Percentiles rank a stretch among this genome's conserved stretches.
phyloP scores from a whole-genome alignment of 1,140 invertebrate species.

The Solen grandis region DNA sequence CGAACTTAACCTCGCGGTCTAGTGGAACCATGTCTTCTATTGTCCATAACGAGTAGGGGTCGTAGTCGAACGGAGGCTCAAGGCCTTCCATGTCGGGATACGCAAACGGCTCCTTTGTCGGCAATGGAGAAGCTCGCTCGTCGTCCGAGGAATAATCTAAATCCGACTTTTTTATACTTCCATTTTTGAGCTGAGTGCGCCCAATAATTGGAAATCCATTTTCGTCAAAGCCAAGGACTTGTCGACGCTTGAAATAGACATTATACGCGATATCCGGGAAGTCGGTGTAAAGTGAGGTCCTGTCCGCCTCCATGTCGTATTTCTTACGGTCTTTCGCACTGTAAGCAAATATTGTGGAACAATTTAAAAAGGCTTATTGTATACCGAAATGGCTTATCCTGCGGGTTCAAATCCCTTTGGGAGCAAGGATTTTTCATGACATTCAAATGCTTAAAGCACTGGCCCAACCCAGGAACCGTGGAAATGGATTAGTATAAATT shows the following conservation, averaged over 20 bases:
- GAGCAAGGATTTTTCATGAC: no score
- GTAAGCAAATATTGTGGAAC: background rate
- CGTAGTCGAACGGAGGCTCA: conserved; percentile 15
- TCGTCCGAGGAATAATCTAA: background rate
- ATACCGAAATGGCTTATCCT: no score
- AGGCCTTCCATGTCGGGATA: conserved; percentile 25
- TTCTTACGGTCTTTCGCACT: conserved; percentile 36
- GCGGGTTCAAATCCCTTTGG: no score
- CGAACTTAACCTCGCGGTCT: conserved; percentile 23
- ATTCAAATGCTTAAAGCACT: no score
- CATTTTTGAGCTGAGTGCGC: conserved; percentile 17
- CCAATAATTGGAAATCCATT: conserved; percentile 36
- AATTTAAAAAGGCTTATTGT: background rate
- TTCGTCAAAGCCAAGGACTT: conserved; percentile 46
- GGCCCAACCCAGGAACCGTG: no score
- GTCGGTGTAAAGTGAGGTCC: conserved; percentile 40
- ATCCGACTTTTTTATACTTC: background rate
- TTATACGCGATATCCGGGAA: conserved; percentile 50
- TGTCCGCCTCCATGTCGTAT: conserved; percentile 44
- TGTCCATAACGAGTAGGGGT: conserved; percentile 18
- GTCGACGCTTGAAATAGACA: conserved; percentile 34
- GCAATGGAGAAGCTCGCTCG: background rate
- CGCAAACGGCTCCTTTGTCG: background rate
- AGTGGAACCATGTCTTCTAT: conserved; percentile 27
- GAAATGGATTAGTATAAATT: no score